Percentiles rank a stretch among this genome's conserved stretches.
Conservation (phyloP, 2,888 invertebrate species). For the Anaspis maculata region DNA sequence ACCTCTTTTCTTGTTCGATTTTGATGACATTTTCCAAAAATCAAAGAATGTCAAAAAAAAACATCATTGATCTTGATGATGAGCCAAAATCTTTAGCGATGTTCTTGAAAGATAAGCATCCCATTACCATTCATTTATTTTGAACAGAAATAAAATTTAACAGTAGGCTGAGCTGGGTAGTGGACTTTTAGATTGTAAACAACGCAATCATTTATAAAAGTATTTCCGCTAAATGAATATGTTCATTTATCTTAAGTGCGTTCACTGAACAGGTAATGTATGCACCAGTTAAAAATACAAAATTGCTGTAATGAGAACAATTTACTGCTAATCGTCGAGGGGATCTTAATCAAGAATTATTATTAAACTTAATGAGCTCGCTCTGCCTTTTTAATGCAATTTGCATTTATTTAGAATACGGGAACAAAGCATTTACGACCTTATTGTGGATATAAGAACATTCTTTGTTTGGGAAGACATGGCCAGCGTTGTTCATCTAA, state of each 20-base stretch:
- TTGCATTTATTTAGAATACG: constrained; percentile 30
- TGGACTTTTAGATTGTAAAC: constrained; percentile 24
- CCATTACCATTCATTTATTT: constrained; percentile 2
- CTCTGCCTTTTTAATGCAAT: constrained; percentile 33
- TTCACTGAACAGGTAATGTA: constrained; percentile 43
- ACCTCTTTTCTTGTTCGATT: too few relatives aligned
- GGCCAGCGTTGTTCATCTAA: too few relatives aligned
- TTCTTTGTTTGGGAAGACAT: constrained; percentile 10
- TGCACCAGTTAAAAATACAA: constrained; percentile 45
- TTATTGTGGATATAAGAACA: constrained; percentile 10
- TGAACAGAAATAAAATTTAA: constrained; percentile 6
- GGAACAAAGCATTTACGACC: constrained; percentile 9
- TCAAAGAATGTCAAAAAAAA: too few relatives aligned
- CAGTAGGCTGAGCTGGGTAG: constrained; percentile 7
- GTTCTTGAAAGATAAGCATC: too few relatives aligned
- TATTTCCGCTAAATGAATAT: constrained; percentile 38
- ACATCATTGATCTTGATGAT: too few relatives aligned
- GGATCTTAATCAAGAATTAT: constrained; percentile 45
- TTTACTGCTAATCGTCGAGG: constrained; percentile 44
- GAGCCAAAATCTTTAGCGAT: too few relatives aligned
- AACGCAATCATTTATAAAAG: constrained; percentile 34
- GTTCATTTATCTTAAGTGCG: constrained; percentile 40
- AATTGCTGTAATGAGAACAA: constrained; percentile 46
- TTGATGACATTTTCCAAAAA: too few relatives aligned
- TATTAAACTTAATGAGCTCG: constrained; percentile 42